Base-by-base conservation (phyloP, 2,113 vertebrate species). In the Myiozetetes cayanensis region DNA sequence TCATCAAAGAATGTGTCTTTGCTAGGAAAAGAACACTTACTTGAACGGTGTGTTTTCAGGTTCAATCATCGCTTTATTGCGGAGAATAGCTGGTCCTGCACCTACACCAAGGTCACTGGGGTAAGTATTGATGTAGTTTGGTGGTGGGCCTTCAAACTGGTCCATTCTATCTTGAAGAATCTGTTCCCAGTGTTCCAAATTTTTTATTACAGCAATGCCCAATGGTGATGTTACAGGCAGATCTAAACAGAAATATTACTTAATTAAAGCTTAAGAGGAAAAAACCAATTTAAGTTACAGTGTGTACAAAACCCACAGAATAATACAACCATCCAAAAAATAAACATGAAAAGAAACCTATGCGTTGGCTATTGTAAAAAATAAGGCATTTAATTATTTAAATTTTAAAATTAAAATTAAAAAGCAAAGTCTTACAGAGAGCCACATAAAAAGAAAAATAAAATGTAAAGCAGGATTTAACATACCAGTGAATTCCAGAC, bases 41-140 rank as follows among this genome's bases (percentile, higher is more conserved):
- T 99, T 99, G 98, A 99, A 99, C 3, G 99, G 99, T 27, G 99
- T 99, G 97, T 99, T 99, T 96, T 99, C 99, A 37, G 99, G 98
- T 91, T 99, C 99, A 87, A 99, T 98, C 99, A 99, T 99, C 59
- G 99, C 99, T 98, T 99, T 99, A 94, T 99, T 99, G 82, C 99
- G 98, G 59, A 99, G 98, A 58, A 99, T 71, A 88, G 99, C 99
- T 31, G 99, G 99, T 65, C 98, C 99, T 20, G 98, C 98, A 62
- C 99, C 98, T 14, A 96, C 89, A 8, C 98, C 98, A 70, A 98
- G 63, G 92, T 99, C 99, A 81, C 98, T 97, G 23, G 99, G 99
- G 39, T 98, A 99, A 47, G 99, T 99, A 95, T 98, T 99, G 95
- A 99, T 99, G 97, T 99, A 99, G 96, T 99, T 99, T 53, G 99